Conservation (phyloP, 2,888 invertebrate genomes). For the Pandemis corylana region DNA sequence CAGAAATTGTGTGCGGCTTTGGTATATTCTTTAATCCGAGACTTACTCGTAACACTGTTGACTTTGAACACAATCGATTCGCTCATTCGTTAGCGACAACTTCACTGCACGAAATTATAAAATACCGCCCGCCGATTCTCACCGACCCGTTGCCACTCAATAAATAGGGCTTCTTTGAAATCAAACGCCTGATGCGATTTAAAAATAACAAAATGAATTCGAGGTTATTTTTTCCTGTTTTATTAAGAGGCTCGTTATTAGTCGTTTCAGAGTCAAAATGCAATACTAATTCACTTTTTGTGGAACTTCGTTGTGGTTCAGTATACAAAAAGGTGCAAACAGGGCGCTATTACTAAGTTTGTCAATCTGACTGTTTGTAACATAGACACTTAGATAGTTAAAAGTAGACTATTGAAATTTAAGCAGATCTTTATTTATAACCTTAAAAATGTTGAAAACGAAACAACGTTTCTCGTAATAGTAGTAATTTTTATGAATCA, state of each 20-base stretch:
- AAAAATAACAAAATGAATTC: slow-evolving; percentile 4
- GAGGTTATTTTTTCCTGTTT: slow-evolving; percentile 5
- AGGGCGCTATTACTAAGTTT: too few species aligned
- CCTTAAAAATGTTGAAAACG: too few species aligned
- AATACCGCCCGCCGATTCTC: slow-evolving; percentile 6
- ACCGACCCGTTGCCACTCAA: slow-evolving; percentile 7
- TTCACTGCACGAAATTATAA: slow-evolving; percentile 10
- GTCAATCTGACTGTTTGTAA: too few species aligned
- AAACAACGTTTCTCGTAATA: too few species aligned
- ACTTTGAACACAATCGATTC: neutral
- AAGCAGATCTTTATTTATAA: too few species aligned
- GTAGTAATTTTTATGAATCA: too few species aligned
- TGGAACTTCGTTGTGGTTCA: neutral
- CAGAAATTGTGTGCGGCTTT: too few species aligned
- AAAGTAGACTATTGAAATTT: too few species aligned
- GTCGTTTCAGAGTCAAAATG: neutral
- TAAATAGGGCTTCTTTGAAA: slow-evolving; percentile 23
- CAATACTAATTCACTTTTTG: neutral
- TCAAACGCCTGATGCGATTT: slow-evolving; percentile 13
- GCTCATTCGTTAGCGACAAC: neutral
- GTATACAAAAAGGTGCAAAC: too few species aligned
- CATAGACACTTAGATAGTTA: too few species aligned
- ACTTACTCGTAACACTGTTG: neutral
- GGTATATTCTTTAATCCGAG: neutral
- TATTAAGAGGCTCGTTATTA: slow-evolving; percentile 10